A percentile compares a stretch with the other conserved stretches of the same genome.
These are phyloP conservation scores for Bambusicola thoracicus DNA, from an alignment of 2,113 vertebrate genomes.

Conservation along the genomic window DNA sequence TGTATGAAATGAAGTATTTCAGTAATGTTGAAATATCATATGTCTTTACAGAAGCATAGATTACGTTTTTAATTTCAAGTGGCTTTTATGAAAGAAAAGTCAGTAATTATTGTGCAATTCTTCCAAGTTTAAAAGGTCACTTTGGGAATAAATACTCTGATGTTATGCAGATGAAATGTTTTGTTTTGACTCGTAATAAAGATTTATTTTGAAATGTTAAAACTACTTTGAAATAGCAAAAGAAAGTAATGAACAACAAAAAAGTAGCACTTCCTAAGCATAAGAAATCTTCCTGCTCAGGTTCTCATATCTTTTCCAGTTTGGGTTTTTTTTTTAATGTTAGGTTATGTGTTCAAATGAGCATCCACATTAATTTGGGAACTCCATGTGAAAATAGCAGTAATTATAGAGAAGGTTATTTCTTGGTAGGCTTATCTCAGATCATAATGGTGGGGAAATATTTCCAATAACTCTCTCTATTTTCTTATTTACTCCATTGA, in stretches of 20 bases:
- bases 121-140: slow-evolving; percentile 48
- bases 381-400: neutral
- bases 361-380: neutral
- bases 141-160: slow-evolving; percentile 11
- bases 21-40: slow-evolving; percentile 3
- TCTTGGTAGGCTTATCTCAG: neutral
- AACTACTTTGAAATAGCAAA: neutral
- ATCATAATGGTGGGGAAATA: neutral
- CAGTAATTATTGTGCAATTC: slow-evolving; percentile 47
- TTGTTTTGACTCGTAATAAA: slow-evolving; percentile 49
- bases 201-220: slow-evolving; percentile 39
- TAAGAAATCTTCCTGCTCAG: neutral
- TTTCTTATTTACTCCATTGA: slow-evolving; percentile 2
- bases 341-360: accelerated
- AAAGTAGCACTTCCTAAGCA: neutral
- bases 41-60: neutral
- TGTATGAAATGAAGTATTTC: neutral
- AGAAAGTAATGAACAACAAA: neutral
- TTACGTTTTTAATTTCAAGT: slow-evolving; percentile 8
- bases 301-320: neutral
- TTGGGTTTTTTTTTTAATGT: neutral
- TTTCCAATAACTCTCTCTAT: neutral
- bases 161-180: slow-evolving; percentile 13
- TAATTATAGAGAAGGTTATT: neutral
- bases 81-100: slow-evolving; percentile 24